Evolutionary conservation across 2,888 invertebrate genomes (phyloP).

Genomic region (Limnephilus rhombicus): DNA sequence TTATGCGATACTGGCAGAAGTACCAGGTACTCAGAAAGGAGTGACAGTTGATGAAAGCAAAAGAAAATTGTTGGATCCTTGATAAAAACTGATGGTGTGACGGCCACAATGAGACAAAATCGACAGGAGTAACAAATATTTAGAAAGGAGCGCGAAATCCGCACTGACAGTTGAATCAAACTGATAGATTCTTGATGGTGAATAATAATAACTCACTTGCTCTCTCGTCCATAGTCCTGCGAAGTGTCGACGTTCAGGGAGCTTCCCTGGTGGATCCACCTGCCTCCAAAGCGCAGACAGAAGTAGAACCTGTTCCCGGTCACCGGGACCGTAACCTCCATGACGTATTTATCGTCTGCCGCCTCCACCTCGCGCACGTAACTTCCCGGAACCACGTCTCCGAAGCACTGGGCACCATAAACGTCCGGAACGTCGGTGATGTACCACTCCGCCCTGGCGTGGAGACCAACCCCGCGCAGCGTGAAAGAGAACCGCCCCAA

Average conservation of each 20-base stretch:
- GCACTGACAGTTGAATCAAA: not conserved
- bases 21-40: not conserved
- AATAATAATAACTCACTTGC: not conserved
- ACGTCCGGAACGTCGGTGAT: constrained; percentile 45
- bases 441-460: constrained; percentile 47
- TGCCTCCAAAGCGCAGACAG: constrained; percentile 48
- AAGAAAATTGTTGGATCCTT: too few species aligned
- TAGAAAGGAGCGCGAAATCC: too few species aligned
- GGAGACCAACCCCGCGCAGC: constrained; percentile 52
- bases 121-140: too few species aligned
- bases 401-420: constrained; percentile 50
- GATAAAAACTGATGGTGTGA: too few species aligned
- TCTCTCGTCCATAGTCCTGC: not conserved
- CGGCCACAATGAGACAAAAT: too few species aligned
- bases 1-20: too few species aligned
- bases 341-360: constrained; percentile 41
- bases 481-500: constrained; percentile 13
- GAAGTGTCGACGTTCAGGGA: constrained; percentile 14
- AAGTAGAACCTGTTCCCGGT: constrained; percentile 48
- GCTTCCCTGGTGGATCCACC: constrained; percentile 58
- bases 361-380: constrained; percentile 46
- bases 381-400: constrained; percentile 16
- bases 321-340: constrained; percentile 51
- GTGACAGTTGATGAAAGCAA: not conserved
- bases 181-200: not conserved